Conservation (phyloP, 2,113 vertebrate species). For the Suncus etruscus region DNA sequence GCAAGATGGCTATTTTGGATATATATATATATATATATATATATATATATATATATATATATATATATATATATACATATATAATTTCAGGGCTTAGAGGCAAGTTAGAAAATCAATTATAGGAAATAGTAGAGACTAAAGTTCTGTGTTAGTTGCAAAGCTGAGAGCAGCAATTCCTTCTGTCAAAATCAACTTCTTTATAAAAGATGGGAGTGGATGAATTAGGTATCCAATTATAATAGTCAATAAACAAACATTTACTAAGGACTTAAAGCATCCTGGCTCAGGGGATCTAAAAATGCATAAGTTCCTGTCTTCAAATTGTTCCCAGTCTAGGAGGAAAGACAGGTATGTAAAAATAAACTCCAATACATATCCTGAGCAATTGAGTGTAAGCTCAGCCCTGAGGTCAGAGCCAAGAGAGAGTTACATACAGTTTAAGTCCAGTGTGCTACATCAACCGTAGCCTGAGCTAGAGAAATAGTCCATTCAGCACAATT, state of each 20-base stretch:
- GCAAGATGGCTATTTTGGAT: background rate
- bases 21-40: background rate
- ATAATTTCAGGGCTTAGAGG: background rate
- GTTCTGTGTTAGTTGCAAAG: background rate
- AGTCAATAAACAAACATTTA: slow-evolving; percentile 57
- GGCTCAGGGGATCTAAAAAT: slow-evolving; percentile 13
- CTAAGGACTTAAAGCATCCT: slow-evolving; percentile 2
- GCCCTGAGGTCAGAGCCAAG: background rate
- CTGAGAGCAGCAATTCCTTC: background rate
- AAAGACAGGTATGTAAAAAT: slow-evolving; percentile 34
- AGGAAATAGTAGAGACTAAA: background rate
- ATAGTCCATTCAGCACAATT: slow-evolving; percentile 38
- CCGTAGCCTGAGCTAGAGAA: background rate
- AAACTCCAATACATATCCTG: slow-evolving; percentile 25
- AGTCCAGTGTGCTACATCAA: background rate
- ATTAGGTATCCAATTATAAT: slow-evolving; percentile 1
- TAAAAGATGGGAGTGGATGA: background rate
- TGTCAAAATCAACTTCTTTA: slow-evolving; percentile 29
- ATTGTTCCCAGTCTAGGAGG: background rate
- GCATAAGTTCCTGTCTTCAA: background rate
- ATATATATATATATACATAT: no score
- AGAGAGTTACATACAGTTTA: background rate
- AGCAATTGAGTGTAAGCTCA: slow-evolving; percentile 7
- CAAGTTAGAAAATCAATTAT: background rate
- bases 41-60: no score